phyloP scores from a whole-genome alignment of 2,113 vertebrate species.

The Pterocles orientalis region DNA sequence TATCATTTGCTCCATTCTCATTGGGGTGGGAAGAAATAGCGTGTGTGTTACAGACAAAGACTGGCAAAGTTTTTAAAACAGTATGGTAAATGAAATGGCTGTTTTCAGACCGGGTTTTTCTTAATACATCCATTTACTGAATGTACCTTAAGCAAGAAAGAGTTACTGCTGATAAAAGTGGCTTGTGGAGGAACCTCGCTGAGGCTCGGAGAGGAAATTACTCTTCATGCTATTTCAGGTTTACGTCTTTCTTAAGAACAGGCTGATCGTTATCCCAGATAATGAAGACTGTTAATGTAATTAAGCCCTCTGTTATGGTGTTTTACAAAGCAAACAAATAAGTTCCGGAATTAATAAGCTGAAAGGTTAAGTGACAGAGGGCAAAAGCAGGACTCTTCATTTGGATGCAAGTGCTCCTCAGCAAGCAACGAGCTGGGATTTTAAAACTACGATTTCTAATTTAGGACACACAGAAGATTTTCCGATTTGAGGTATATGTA shows the following conservation, averaged over 20 bases:
- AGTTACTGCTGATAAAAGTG: constrained; percentile 8
- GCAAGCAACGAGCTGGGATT: not conserved
- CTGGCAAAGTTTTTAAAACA: not conserved
- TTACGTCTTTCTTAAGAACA: constrained; percentile 61
- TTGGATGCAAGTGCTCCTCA: not conserved
- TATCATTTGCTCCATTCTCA: not conserved
- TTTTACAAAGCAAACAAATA: constrained; percentile 54
- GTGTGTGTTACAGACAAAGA: not conserved
- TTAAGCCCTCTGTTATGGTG: constrained; percentile 38
- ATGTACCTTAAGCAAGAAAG: not conserved
- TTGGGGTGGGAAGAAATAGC: not conserved
- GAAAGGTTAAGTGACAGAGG: constrained; percentile 24
- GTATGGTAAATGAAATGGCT: not conserved
- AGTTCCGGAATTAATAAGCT: not conserved
- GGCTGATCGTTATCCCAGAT: constrained; percentile 40
- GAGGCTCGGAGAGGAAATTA: constrained; percentile 60
- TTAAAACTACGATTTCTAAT: constrained; percentile 1
- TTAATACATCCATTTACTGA: not conserved
- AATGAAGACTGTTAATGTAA: constrained; percentile 59
- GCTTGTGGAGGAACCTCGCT: not conserved
- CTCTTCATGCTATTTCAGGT: constrained; percentile 57
- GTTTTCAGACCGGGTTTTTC: not conserved
- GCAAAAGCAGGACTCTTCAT: not conserved
- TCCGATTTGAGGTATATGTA: not conserved
- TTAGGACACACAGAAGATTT: not conserved